Base-by-base conservation (phyloP, 1,140 invertebrate genomes). In the Pseudachorutes palmiensis region DNA sequence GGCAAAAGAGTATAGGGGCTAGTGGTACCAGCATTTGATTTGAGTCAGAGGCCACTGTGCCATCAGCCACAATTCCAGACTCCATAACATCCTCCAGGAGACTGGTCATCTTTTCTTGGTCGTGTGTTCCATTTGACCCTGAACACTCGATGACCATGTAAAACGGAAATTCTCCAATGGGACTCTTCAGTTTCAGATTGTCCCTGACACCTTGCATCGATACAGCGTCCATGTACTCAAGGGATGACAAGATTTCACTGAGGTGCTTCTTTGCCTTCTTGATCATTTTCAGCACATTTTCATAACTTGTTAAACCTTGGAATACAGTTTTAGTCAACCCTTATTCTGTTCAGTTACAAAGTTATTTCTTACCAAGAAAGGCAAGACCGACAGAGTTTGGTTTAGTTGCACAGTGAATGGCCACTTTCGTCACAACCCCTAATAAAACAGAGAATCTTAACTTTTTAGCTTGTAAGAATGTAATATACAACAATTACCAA, bases 101-200 rank as follows among this genome's bases (percentile, higher is more conserved):
- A 1, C 77, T 76, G 67, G 82, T 85, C 12, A 98, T 77, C 78
- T 97, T 97, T 75, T 92, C 91, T 75, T 88, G 85, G 77, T 97
- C 92, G 76, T 97, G 93, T 0, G 75, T 74, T 45, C 81, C 80
- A 74, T 91, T 85, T 69, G 91, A 92, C 5, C 92, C 92, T 22
- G 91, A 88, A 0, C 92, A 91, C 80, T 98, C 94, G 61, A 97
- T 84, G 0, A 98, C 75, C 74, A 95, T 86, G 76, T 97, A 97
- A 79, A 96, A 97, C 1, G 89, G 87, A 77, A 84, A 86, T 28
- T 84, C 81, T 28, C 77, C 76, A 66, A 86, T 82, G 30, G 87
- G 87, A 60, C 81, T 81, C 72, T 79, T 82, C 16, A 91, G 69
- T n/a, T 84, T 84, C 16, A 88, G 81, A 72, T 87, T 81, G 12